These are phyloP conservation scores for Acanthaster planci DNA, from an alignment of 35 echinoderm and acorn worm species.

Conservation along the genomic window DNA sequence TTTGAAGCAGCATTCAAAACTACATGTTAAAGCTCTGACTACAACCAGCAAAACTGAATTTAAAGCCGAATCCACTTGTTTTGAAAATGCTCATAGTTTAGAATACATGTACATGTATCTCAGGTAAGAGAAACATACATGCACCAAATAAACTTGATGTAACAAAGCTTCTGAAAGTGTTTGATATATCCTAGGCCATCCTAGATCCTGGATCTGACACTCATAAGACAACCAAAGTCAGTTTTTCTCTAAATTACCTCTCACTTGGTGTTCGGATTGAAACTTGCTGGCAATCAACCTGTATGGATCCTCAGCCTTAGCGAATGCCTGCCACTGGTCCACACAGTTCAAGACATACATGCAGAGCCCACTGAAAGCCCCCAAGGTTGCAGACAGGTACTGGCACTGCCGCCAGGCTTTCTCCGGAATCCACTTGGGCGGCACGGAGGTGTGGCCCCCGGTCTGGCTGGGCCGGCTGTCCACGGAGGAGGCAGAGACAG, in stretches of 20 bases:
- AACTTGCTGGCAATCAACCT: conserved; percentile 47
- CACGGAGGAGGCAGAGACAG: background rate
- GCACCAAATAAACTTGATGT: no score
- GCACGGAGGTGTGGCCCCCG: conserved; percentile 66
- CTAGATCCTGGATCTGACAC: no score
- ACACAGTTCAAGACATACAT: conserved; percentile 82
- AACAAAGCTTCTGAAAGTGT: no score
- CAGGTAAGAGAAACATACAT: no score
- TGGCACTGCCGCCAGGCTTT: conserved; percentile 96
- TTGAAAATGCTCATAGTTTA: no score
- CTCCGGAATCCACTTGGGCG: conserved; percentile 95
- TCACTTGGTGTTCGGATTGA: background rate
- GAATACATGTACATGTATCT: no score
- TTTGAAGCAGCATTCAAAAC: no score
- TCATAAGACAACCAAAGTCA: background rate
- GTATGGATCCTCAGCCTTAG: conserved; percentile 62
- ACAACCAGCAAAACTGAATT: no score
- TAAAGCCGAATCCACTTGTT: no score
- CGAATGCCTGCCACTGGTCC: conserved; percentile 83
- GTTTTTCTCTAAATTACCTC: background rate
- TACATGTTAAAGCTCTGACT: no score
- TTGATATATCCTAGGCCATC: no score
- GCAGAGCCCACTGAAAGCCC: conserved; percentile 73
- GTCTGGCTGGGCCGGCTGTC: background rate
- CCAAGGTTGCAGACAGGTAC: conserved; percentile 84